phyloP scores from a whole-genome alignment of 2,797 vertebrate genomes.

The Chanos chanos region DNA sequence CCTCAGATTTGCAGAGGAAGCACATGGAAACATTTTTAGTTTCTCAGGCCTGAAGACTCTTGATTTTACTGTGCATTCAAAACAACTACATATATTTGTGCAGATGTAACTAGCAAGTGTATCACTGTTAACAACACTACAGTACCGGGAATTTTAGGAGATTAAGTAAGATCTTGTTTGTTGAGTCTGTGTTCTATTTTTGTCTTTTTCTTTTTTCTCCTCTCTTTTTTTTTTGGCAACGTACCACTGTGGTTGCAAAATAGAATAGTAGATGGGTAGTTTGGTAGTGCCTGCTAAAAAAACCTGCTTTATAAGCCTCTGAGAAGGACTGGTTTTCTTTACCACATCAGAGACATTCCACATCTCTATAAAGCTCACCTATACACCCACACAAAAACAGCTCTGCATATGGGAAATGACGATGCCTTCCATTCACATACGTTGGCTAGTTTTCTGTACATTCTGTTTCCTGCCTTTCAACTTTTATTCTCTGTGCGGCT shows the following conservation, averaged over 20 bases:
- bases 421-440: slow-evolving; percentile 1
- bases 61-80: background rate
- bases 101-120: too few relatives aligned
- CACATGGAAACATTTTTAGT: slow-evolving; percentile 6
- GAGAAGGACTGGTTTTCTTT: slow-evolving; percentile 14
- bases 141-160: too few relatives aligned
- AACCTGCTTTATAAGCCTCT: slow-evolving; percentile 16
- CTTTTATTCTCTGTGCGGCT: slow-evolving; percentile 22
- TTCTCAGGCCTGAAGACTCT: background rate
- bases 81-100: too few relatives aligned
- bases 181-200: too few relatives aligned
- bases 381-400: slow-evolving; percentile 23
- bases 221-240: too few relatives aligned
- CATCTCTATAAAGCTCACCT: slow-evolving; percentile 31
- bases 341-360: slow-evolving; percentile 40
- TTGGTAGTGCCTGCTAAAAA: slow-evolving; percentile 1
- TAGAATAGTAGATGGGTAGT: background rate
- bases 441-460: slow-evolving; percentile 10
- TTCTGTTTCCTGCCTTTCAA: slow-evolving; percentile 13
- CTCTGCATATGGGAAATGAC: slow-evolving; percentile 25
- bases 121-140: too few relatives aligned
- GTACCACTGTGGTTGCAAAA: too few relatives aligned
- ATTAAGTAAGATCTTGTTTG: too few relatives aligned
- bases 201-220: too few relatives aligned
- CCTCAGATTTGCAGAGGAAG: background rate